Evolutionary conservation across 2,888 invertebrate species (phyloP).

Genomic region (Caprella mutica): DNA sequence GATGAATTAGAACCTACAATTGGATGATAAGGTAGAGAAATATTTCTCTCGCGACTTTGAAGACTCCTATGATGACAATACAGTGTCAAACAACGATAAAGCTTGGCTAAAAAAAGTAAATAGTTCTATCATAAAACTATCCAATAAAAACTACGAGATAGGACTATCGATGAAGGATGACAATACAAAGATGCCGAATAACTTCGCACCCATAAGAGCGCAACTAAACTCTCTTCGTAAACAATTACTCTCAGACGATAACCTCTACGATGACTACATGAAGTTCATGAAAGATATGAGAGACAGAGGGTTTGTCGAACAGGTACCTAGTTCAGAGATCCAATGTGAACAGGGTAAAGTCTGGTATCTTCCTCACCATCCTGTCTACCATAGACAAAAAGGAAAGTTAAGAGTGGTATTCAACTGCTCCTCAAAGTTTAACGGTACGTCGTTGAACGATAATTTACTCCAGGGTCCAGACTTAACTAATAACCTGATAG

Average conservation of each 20-base stretch:
- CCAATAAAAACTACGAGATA: too few species aligned
- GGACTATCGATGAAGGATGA: too few species aligned
- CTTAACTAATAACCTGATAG: neutral
- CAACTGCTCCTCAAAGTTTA: slow-evolving; percentile 5
- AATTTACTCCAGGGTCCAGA: neutral
- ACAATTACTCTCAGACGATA: neutral
- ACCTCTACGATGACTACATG: neutral
- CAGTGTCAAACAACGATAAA: too few species aligned
- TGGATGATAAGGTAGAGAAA: too few species aligned
- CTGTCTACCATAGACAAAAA: slow-evolving; percentile 5
- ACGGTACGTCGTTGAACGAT: neutral
- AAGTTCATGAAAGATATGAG: neutral
- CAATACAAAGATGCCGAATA: too few species aligned
- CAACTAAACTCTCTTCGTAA: neutral
- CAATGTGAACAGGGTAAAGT: neutral
- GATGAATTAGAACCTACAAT: too few species aligned
- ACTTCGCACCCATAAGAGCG: too few species aligned
- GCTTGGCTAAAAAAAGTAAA: too few species aligned
- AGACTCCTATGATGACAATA: too few species aligned
- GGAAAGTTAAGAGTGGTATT: slow-evolving; percentile 11
- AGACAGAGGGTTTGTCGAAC: neutral
- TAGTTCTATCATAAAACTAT: too few species aligned
- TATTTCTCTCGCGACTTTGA: too few species aligned
- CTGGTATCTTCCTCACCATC: slow-evolving; percentile 8
- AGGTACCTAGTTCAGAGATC: neutral